phyloP scores from a whole-genome alignment of 1,140 invertebrate species.

The Papilio machaon region DNA sequence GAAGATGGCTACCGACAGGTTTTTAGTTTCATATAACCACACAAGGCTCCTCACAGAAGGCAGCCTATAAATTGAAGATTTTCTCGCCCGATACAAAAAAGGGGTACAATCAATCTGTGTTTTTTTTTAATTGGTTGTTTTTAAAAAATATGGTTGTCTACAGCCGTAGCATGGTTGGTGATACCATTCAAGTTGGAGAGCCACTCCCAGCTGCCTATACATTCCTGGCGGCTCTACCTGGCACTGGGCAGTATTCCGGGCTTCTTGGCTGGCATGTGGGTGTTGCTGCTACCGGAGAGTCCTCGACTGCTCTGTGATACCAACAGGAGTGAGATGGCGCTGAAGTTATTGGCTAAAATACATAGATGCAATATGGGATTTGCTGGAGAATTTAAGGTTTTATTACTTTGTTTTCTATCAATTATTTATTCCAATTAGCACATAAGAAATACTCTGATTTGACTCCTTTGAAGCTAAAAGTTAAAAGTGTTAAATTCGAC shows the following conservation, averaged over 20 bases:
- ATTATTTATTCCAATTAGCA: not conserved
- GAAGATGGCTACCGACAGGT: too few relatives aligned
- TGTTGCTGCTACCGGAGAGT: constrained; percentile 87
- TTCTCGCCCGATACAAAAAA: too few relatives aligned
- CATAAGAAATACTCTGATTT: not conserved
- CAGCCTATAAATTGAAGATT: too few relatives aligned
- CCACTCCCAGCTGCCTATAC: constrained; percentile 69
- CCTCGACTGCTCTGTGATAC: constrained; percentile 88
- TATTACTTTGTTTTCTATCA: not conserved
- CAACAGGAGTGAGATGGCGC: constrained; percentile 83
- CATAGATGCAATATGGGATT: constrained; percentile 83
- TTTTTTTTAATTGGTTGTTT: not conserved
- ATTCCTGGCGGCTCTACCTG: constrained; percentile 86
- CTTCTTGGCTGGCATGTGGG: constrained; percentile 81
- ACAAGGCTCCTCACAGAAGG: too few relatives aligned
- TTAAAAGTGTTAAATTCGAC: too few relatives aligned
- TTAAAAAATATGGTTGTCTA: constrained; percentile 41
- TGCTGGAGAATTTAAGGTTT: constrained; percentile 63
- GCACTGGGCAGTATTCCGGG: constrained; percentile 83
- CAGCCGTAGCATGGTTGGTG: constrained; percentile 85
- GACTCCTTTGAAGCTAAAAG: too few relatives aligned
- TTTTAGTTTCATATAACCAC: too few relatives aligned
- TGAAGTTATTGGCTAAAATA: constrained; percentile 84
- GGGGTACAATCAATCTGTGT: not conserved
- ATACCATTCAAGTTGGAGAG: constrained; percentile 82